Base-by-base conservation (phyloP, 2,113 vertebrate genomes). In the Ariopsis seemanni region DNA sequence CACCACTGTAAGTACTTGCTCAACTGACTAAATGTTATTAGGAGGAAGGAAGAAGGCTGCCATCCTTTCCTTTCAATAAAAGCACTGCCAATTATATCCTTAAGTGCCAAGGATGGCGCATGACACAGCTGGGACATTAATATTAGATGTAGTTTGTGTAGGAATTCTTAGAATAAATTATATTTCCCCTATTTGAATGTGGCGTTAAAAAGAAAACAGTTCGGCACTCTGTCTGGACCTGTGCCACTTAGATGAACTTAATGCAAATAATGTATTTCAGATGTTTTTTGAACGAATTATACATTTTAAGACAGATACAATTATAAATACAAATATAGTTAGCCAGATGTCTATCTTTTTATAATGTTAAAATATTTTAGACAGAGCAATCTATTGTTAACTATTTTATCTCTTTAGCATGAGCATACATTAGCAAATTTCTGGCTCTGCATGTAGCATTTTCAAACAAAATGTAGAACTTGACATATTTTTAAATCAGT, bases 381-480 rank as follows among this genome's bases (percentile, higher is more conserved):
- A 58, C 17, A 74, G 42, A 27, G 75, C 75, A 78, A 85, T 50
- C 58, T 52, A 20, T 72, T 78, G 7, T 48, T 22, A 48, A 22
- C 75, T 82, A 79, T 60, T 60, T n/a, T 82, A 74, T 7, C 77
- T 72, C 75, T 88, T 65, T 69, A 62, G 67, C 74, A 82, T 85
- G 15, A 65, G 72, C 30, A 18, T 22, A 42, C 12, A 75, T 57
- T 55, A 77, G 77, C 48, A 85, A 17, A 18, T 74, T 48, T 74
- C 18, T 87, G 27, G 27, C 74, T 53, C 74, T 58, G 80, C 79
- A 88, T 88, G 86, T 90, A 88, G 86, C 86, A 85, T 85, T 85
- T 84, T 22, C 5, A 71, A 83, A 80, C 65, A n/a, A 85, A 85
- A 57, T 52, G 22, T 71, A 34, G n/a, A 84, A 78, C 69, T 78